Evolutionary conservation across 1,140 invertebrate genomes (phyloP).

Genomic region (Spodoptera litura): DNA sequence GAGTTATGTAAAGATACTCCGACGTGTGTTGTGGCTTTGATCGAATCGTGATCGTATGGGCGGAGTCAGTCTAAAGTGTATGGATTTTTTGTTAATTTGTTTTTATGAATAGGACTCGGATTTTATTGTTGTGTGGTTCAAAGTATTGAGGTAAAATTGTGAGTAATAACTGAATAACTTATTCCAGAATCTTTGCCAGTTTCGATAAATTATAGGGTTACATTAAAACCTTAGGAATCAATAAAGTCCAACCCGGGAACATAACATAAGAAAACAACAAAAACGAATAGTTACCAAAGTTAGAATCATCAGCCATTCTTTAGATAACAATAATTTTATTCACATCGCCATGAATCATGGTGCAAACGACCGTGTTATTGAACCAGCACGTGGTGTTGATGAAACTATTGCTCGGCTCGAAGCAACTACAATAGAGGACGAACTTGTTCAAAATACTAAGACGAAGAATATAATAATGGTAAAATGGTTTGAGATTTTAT

Average conservation of each 20-base stretch:
- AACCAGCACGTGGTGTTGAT: conserved; percentile 15
- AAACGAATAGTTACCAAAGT: not conserved
- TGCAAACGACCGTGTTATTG: conserved; percentile 5
- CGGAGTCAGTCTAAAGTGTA: not conserved
- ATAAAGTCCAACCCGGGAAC: not conserved
- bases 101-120: not conserved
- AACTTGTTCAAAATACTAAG: not conserved
- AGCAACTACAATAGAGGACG: not conserved
- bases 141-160: too few relatives aligned
- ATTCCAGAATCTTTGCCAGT: too few relatives aligned
- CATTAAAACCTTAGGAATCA: too few relatives aligned
- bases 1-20: conserved; percentile 36
- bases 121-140: too few relatives aligned
- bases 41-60: conserved; percentile 11
- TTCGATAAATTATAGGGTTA: too few relatives aligned
- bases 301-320: conserved; percentile 4
- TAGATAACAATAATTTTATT: conserved; percentile 30
- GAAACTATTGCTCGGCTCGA: not conserved
- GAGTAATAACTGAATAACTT: too few relatives aligned
- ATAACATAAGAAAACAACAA: not conserved
- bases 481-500: not conserved
- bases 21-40: conserved; percentile 9
- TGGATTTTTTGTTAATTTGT: not conserved
- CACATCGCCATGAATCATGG: conserved; percentile 46
- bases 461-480: not conserved